phyloP scores from a whole-genome alignment of 2,797 vertebrate genomes.

The Antrozous pallidus region DNA sequence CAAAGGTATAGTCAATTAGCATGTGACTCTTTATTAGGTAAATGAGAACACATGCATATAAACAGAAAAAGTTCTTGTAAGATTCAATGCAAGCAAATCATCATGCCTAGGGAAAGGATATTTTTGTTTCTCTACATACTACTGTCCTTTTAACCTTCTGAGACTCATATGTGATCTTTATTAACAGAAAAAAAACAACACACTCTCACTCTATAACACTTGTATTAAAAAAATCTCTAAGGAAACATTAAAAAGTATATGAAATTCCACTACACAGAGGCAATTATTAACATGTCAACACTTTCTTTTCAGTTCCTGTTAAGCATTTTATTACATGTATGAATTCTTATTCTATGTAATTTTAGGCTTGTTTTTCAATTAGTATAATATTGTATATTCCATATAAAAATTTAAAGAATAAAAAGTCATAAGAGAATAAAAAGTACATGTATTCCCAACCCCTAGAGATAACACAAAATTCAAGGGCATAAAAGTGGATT shows the following conservation, averaged over 20 bases:
- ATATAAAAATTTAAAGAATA: background rate
- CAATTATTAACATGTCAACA: background rate
- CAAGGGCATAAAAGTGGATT: background rate
- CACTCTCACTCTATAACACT: background rate
- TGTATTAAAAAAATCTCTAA: background rate
- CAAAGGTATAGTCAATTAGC: no score
- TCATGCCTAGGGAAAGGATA: background rate
- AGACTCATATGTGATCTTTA: background rate
- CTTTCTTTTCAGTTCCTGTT: background rate
- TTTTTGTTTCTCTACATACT: slow-evolving; percentile 11
- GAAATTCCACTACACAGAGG: slow-evolving; percentile 20
- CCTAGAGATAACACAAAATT: background rate
- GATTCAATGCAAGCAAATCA: background rate
- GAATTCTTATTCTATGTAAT: background rate
- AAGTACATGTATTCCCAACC: background rate
- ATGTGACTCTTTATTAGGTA: no score
- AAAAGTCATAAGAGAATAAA: slow-evolving; percentile 20
- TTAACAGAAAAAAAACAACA: background rate
- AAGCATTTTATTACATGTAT: background rate
- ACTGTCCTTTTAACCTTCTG: background rate
- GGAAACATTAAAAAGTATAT: background rate
- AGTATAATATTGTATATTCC: background rate
- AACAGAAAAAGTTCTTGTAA: background rate
- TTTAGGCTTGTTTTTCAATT: background rate
- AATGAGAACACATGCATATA: background rate